These are phyloP conservation scores for Lymantria dispar DNA, from an alignment of 2,888 invertebrate species.

Conservation along the genomic window DNA sequence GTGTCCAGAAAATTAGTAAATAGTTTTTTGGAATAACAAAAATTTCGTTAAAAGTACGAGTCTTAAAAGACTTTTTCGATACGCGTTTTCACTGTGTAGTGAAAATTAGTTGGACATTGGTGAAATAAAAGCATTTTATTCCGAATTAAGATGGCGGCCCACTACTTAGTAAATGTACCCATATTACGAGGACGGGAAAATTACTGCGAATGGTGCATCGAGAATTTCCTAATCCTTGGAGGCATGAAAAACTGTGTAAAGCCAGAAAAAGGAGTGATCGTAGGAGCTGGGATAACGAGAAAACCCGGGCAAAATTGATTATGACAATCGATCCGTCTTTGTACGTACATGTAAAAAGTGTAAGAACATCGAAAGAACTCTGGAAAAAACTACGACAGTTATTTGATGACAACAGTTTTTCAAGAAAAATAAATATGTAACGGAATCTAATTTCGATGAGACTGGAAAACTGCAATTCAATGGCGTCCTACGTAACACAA, in stretches of 20 bases:
- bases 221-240: neutral
- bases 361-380: too few relatives aligned
- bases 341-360: too few relatives aligned
- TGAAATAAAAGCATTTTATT: too few relatives aligned
- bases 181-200: neutral
- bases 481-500: neutral
- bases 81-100: too few relatives aligned
- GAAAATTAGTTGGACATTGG: too few relatives aligned
- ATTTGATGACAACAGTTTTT: neutral
- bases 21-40: too few relatives aligned
- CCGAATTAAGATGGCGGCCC: too few relatives aligned
- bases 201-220: neutral
- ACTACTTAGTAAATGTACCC: neutral
- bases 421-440: neutral
- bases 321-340: too few relatives aligned
- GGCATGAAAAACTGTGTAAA: neutral
- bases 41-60: too few relatives aligned
- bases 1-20: too few relatives aligned
- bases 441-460: neutral
- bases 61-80: too few relatives aligned
- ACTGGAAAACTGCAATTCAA: neutral
- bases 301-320: neutral
- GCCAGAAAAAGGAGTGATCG: neutral
- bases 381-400: too few relatives aligned
- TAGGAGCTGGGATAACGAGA: neutral